Conservation (phyloP, 2,113 vertebrate species). For the Indicator maculatus region DNA sequence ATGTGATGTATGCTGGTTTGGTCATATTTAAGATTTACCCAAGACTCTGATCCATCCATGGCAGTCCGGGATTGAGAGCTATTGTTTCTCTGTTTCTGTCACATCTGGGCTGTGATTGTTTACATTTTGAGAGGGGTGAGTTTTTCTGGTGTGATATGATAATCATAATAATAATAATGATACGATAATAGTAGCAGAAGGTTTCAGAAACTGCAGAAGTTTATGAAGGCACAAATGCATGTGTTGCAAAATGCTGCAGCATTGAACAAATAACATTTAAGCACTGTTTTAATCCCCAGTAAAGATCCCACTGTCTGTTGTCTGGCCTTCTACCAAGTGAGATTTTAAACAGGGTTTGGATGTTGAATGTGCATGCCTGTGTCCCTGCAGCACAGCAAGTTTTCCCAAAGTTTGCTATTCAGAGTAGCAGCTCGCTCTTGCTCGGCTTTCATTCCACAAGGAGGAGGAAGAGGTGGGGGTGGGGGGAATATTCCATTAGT, state of each 20-base stretch:
- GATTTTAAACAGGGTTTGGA: not conserved
- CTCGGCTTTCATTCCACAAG: conserved; percentile 39
- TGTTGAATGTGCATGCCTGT: not conserved
- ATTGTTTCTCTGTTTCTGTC: not conserved
- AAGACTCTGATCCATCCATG: not conserved
- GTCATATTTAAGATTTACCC: not conserved
- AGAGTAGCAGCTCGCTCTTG: not conserved
- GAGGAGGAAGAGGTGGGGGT: not conserved
- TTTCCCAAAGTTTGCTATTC: conserved; percentile 36
- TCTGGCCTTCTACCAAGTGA: not conserved
- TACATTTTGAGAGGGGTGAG: not conserved
- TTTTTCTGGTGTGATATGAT: not conserved
- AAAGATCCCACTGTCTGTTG: not conserved
- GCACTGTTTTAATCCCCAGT: not conserved
- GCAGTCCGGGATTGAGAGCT: not conserved
- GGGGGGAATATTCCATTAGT: conserved; percentile 47
- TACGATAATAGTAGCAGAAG: not conserved
- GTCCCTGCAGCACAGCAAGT: not conserved
- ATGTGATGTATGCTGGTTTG: not conserved
- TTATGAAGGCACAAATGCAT: not conserved
- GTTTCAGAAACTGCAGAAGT: not conserved
- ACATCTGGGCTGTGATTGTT: not conserved
- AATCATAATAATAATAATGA: not conserved
- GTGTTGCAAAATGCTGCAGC: not conserved
- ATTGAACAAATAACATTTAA: not conserved